Conservation (phyloP, 1,140 invertebrate species). For the Catajapyx aquilonaris region DNA sequence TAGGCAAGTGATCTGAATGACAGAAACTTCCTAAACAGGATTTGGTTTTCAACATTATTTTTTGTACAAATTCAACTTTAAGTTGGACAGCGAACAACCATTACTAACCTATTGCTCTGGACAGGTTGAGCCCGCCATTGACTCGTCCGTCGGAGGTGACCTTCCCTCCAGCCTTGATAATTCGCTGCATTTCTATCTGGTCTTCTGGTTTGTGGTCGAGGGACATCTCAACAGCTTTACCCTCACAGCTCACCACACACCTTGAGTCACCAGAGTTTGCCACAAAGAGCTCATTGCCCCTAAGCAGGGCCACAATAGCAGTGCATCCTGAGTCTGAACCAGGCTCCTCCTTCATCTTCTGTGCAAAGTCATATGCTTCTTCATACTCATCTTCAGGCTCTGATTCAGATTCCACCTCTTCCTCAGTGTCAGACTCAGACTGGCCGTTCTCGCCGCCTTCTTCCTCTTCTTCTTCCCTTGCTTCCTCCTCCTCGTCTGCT, state of each 20-base stretch:
- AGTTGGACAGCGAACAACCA: too few species aligned
- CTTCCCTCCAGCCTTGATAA: conserved; percentile 75
- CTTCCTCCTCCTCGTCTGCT: conserved; percentile 24
- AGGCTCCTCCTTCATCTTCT: conserved; percentile 39
- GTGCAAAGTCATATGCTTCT: conserved; percentile 21
- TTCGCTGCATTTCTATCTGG: conserved; percentile 55
- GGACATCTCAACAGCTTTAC: conserved; percentile 77
- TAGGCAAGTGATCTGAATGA: too few species aligned
- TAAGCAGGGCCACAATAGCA: conserved; percentile 72
- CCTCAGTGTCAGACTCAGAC: conserved; percentile 18
- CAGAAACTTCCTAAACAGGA: too few species aligned
- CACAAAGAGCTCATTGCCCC: conserved; percentile 25
- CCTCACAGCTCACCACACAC: conserved; percentile 74
- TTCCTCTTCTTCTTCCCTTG: conserved; percentile 22
- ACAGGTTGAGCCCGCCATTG: conserved; percentile 92
- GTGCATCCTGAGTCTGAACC: conserved; percentile 88
- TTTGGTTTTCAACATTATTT: too few species aligned
- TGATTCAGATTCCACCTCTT: conserved; percentile 19
- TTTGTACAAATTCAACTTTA: background rate
- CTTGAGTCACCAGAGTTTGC: conserved; percentile 70
- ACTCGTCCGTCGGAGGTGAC: conserved; percentile 83
- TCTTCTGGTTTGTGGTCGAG: conserved; percentile 96
- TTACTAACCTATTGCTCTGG: conserved; percentile 61
- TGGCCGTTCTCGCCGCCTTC: conserved; percentile 13
- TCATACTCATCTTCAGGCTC: conserved; percentile 26